These are phyloP conservation scores for Pseudopodoces humilis DNA, from an alignment of 2,113 vertebrate genomes.

Conservation along the genomic window DNA sequence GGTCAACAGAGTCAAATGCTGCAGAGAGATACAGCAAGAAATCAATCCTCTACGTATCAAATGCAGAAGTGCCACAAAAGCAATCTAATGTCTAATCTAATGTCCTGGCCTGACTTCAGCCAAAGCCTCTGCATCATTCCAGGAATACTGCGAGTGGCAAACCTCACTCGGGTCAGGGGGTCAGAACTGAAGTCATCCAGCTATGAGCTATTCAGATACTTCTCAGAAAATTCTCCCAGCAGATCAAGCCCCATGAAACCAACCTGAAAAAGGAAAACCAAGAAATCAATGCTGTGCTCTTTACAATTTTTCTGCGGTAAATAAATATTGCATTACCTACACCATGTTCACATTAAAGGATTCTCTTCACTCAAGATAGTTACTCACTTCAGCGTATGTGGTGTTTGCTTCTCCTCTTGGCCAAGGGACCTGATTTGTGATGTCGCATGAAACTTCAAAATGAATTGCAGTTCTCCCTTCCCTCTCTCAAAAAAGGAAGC, in stretches of 20 bases:
- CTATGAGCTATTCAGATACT: not conserved
- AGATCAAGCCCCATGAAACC: not conserved
- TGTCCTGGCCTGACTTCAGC: slow-evolving; percentile 1
- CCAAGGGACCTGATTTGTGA: slow-evolving; percentile 13
- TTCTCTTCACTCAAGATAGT: slow-evolving; percentile 8
- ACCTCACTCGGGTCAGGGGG: rapidly evolving
- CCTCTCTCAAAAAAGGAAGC: not conserved
- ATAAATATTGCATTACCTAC: slow-evolving; percentile 54
- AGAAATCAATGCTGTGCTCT: slow-evolving; percentile 53
- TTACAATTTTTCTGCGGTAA: slow-evolving; percentile 16
- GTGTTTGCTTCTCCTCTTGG: not conserved
- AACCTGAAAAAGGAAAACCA: slow-evolving; percentile 5
- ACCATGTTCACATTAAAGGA: not conserved
- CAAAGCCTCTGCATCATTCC: not conserved
- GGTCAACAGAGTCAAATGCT: not conserved
- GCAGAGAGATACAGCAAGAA: not conserved
- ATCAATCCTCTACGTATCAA: not conserved
- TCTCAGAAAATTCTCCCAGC: slow-evolving; percentile 28
- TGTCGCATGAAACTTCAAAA: not conserved
- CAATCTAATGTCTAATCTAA: not conserved
- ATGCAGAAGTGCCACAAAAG: slow-evolving; percentile 12
- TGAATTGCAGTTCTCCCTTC: not conserved
- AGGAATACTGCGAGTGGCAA: not conserved
- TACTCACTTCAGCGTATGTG: slow-evolving; percentile 24
- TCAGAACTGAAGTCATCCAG: not conserved